Conservation (phyloP, 2,113 vertebrate species). For the Ageneiosus marmoratus region DNA sequence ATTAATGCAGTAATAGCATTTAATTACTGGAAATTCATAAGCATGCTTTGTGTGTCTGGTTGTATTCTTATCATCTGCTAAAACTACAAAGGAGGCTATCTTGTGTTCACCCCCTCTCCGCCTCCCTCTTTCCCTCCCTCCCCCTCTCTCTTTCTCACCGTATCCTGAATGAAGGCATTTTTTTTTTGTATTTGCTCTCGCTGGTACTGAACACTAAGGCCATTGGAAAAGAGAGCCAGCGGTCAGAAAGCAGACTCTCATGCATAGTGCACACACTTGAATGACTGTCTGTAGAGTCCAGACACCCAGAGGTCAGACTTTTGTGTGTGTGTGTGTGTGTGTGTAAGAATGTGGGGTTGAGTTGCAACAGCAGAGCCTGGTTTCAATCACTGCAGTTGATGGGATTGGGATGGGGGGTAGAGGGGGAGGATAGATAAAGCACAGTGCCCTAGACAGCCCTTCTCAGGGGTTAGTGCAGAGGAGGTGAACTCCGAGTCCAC, state of each 20-base stretch:
- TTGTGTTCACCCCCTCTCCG: neutral
- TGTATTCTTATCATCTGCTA: conserved; percentile 11
- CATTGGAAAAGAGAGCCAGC: conserved; percentile 23
- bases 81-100: conserved; percentile 25
- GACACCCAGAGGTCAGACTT: conserved; percentile 31
- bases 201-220: conserved; percentile 20
- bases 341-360: conserved; percentile 35
- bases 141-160: neutral
- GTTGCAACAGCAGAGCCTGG: conserved; percentile 41
- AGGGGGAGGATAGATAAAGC: conserved; percentile 16
- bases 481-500: conserved; percentile 16
- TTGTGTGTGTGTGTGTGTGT: conserved; percentile 32
- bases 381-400: conserved; percentile 43
- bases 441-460: neutral
- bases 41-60: conserved; percentile 32
- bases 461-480: conserved; percentile 6
- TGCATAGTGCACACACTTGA: conserved; percentile 36
- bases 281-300: conserved; percentile 14
- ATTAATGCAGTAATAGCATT: conserved; percentile 48
- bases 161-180: conserved; percentile 40
- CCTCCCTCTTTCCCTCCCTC: conserved; percentile 11
- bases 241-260: conserved; percentile 45
- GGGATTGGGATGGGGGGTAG: conserved; percentile 19
- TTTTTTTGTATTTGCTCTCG: neutral
- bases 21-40: conserved; percentile 48